Evolutionary conservation across 2,888 invertebrate species (phyloP).

Genomic region (Maniola hyperantus): DNA sequence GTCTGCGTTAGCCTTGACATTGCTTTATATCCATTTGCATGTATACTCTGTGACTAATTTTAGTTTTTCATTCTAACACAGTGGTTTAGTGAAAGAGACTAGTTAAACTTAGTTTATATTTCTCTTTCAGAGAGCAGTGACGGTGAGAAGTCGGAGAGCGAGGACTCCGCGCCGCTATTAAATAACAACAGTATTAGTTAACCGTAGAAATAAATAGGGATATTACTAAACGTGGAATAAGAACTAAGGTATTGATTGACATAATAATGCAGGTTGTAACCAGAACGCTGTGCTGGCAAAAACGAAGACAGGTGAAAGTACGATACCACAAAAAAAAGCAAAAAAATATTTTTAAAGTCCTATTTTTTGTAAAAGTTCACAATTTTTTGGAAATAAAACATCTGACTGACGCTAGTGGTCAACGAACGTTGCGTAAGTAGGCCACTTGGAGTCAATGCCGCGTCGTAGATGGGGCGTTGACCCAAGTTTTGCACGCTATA

Average conservation of each 20-base stretch:
- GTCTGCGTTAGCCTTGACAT: slow-evolving; percentile 20
- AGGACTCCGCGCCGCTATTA: slow-evolving; percentile 65
- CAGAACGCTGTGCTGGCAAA: too few relatives aligned
- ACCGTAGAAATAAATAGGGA: not conserved
- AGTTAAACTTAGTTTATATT: slow-evolving; percentile 33
- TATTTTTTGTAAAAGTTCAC: too few relatives aligned
- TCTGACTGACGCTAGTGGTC: too few relatives aligned
- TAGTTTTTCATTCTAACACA: slow-evolving; percentile 23
- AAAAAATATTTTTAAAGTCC: too few relatives aligned
- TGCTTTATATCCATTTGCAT: slow-evolving; percentile 26
- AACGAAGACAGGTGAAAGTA: too few relatives aligned
- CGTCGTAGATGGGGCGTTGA: too few relatives aligned
- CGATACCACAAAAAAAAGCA: too few relatives aligned
- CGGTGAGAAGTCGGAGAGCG: slow-evolving; percentile 64
- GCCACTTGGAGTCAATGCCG: too few relatives aligned
- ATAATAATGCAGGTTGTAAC: too few relatives aligned
- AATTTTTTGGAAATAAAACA: too few relatives aligned
- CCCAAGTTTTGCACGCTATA: too few relatives aligned
- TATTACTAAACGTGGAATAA: slow-evolving; percentile 3
- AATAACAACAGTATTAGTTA: slow-evolving; percentile 53
- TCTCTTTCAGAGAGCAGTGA: slow-evolving; percentile 67
- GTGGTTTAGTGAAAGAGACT: not conserved
- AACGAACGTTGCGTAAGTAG: too few relatives aligned
- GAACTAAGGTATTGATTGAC: not conserved
- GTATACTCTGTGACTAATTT: slow-evolving; percentile 8